Conservation (phyloP, 2,113 vertebrate species). For the Jacana jacana region DNA sequence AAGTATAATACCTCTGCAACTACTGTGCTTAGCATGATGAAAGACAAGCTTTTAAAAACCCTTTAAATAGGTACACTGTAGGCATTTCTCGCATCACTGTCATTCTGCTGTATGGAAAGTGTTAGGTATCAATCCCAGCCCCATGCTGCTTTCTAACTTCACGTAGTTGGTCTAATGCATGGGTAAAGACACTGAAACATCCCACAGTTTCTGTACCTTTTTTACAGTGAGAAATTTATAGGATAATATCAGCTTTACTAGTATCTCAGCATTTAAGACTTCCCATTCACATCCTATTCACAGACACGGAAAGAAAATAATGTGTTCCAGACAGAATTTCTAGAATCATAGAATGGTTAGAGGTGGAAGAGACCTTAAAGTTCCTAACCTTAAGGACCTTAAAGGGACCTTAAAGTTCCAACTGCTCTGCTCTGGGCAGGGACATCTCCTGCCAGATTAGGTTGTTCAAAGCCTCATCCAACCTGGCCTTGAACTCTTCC, state of each 20-base stretch:
- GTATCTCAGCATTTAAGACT: not conserved
- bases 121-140: not conserved
- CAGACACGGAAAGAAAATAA: not conserved
- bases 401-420: not conserved
- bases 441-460: not conserved
- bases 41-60: not conserved
- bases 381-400: too few species aligned
- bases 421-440: not conserved
- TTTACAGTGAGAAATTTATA: not conserved
- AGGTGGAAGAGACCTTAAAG: not conserved
- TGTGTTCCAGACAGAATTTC: not conserved
- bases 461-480: not conserved
- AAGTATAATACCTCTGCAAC: not conserved
- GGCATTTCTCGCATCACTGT: not conserved
- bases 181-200: not conserved
- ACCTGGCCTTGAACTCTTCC: not conserved
- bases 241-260: not conserved
- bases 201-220: not conserved
- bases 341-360: not conserved
- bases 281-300: not conserved
- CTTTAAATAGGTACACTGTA: slow-evolving; percentile 1
- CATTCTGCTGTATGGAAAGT: not conserved
- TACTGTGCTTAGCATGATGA: not conserved
- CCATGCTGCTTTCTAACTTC: not conserved
- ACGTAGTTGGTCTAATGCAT: not conserved